These are phyloP conservation scores for Embiotoca jacksoni DNA, from an alignment of 2,113 vertebrate species.

Conservation along the genomic window DNA sequence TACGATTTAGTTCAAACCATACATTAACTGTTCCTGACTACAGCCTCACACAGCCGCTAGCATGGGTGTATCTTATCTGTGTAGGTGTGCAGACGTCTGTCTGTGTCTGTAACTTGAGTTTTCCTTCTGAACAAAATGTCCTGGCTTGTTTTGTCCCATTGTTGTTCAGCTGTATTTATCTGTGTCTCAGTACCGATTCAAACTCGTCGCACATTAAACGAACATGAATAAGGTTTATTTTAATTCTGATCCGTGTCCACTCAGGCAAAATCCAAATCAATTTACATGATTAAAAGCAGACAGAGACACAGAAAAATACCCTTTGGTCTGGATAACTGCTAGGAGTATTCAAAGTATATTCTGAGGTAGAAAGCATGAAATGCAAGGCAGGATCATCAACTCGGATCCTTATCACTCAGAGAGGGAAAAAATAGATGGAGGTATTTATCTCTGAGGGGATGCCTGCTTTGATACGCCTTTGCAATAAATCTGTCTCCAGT, in stretches of 20 bases:
- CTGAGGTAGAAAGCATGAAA: slow-evolving; percentile 37
- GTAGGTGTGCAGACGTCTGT: not conserved
- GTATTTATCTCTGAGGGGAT: slow-evolving; percentile 70
- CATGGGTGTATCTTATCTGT: not conserved
- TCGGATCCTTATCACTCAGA: slow-evolving; percentile 45
- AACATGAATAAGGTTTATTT: not conserved
- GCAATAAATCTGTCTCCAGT: slow-evolving; percentile 66
- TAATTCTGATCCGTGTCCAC: slow-evolving; percentile 4
- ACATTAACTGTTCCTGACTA: no score
- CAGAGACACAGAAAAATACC: not conserved
- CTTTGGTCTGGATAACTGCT: slow-evolving; percentile 4
- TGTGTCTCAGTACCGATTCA: not conserved
- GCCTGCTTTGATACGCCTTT: slow-evolving; percentile 67
- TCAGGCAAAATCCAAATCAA: not conserved
- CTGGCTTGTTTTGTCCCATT: not conserved
- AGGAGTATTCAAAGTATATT: slow-evolving; percentile 33
- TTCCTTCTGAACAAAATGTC: not conserved
- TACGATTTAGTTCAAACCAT: no score
- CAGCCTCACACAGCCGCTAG: not conserved
- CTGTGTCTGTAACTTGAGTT: not conserved
- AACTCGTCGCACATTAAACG: not conserved
- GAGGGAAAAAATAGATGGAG: slow-evolving; percentile 34
- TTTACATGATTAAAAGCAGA: slow-evolving; percentile 22
- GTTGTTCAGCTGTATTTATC: not conserved
- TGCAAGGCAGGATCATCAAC: slow-evolving; percentile 30